These are phyloP conservation scores for Pantala flavescens DNA, from an alignment of 1,140 invertebrate genomes.

Conservation along the genomic window DNA sequence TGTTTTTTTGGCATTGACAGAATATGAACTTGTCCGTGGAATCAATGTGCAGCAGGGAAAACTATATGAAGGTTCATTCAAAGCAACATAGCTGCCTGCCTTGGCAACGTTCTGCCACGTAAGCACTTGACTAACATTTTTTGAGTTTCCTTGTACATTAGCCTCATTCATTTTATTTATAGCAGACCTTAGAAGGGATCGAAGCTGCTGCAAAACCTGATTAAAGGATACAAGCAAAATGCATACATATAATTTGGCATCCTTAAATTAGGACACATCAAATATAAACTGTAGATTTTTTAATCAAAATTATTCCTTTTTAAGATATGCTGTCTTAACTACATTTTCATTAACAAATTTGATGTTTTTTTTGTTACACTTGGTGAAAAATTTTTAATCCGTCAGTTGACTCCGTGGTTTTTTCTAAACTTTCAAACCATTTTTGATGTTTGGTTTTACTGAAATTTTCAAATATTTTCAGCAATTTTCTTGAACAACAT, in stretches of 20 bases:
- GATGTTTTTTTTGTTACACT: neutral
- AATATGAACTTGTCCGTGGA: neutral
- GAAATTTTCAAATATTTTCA: too few species aligned
- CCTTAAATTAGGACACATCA: neutral
- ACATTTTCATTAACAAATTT: neutral
- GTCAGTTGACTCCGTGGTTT: neutral
- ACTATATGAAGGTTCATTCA: neutral
- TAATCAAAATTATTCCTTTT: neutral
- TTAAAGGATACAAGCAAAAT: neutral
- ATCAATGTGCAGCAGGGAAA: neutral
- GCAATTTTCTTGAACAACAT: too few species aligned
- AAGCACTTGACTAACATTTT: neutral
- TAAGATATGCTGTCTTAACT: neutral
- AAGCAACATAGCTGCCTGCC: neutral
- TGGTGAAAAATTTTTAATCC: neutral
- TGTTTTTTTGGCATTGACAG: neutral
- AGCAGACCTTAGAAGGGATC: neutral
- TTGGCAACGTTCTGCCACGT: neutral
- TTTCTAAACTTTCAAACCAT: too few species aligned
- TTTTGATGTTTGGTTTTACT: too few species aligned
- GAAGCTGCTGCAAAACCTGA: neutral
- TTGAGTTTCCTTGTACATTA: neutral
- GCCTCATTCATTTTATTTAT: neutral
- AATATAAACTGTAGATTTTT: neutral
- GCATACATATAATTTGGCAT: too few species aligned